These are phyloP conservation scores for Salminus brasiliensis DNA, from an alignment of 2,113 vertebrate genomes.

Conservation along the genomic window DNA sequence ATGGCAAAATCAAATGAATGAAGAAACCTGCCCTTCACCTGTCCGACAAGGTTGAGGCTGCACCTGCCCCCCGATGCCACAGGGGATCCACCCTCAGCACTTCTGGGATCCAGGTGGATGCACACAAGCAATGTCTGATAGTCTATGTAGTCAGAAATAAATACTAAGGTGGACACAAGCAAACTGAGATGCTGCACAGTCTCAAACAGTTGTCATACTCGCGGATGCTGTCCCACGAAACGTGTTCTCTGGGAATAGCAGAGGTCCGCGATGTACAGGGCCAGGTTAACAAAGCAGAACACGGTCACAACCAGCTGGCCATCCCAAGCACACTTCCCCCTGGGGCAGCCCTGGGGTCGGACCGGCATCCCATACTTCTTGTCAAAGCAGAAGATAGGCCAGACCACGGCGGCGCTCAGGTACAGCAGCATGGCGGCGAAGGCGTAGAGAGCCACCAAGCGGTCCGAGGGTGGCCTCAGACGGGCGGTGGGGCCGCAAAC, in stretches of 20 bases:
- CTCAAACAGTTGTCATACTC: slow-evolving; percentile 47
- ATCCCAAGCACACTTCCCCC: slow-evolving; percentile 90
- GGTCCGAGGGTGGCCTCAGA: slow-evolving; percentile 83
- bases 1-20: no score
- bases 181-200: background rate
- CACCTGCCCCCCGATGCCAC: no score
- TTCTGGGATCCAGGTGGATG: background rate
- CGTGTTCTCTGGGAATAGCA: slow-evolving; percentile 84
- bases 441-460: slow-evolving; percentile 83
- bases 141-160: background rate
- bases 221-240: slow-evolving; percentile 68
- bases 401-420: slow-evolving; percentile 85
- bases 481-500: slow-evolving; percentile 78
- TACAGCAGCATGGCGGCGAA: slow-evolving; percentile 87
- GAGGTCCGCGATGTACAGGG: slow-evolving; percentile 83
- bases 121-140: background rate
- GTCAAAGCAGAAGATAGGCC: slow-evolving; percentile 94
- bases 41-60: no score
- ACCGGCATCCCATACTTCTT: slow-evolving; percentile 82
- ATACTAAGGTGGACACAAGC: background rate
- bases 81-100: no score
- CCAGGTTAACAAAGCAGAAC: slow-evolving; percentile 88
- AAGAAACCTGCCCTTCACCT: no score
- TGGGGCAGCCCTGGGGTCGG: slow-evolving; percentile 78
- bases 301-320: slow-evolving; percentile 87